These are phyloP conservation scores for Austrolebias charrua DNA, from an alignment of 2,797 vertebrate species.

Conservation along the genomic window DNA sequence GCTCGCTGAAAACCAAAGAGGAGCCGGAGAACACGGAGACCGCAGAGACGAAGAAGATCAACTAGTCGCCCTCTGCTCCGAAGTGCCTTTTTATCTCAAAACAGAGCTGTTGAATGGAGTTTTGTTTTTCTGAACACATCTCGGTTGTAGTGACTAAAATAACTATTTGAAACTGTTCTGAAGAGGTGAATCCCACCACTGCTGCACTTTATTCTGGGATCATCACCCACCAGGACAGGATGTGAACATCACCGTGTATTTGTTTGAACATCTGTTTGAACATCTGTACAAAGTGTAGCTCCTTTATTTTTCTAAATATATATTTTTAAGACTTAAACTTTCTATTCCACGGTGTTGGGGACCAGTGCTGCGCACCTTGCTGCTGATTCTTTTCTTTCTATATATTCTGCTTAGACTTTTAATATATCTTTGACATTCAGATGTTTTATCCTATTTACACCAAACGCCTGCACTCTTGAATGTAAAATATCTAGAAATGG, in stretches of 20 bases:
- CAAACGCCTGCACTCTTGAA: conserved; percentile 50
- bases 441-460: conserved; percentile 73
- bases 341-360: conserved; percentile 57
- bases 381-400: no score
- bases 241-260: conserved; percentile 14
- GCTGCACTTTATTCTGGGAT: conserved; percentile 51
- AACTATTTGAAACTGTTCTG: conserved; percentile 6
- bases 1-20: conserved; percentile 51
- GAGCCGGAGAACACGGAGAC: conserved; percentile 25
- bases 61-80: conserved; percentile 55
- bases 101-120: conserved; percentile 16
- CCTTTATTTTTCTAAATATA: conserved; percentile 45
- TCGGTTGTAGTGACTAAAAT: not conserved
- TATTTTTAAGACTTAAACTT: conserved; percentile 49
- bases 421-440: conserved; percentile 55
- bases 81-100: conserved; percentile 44
- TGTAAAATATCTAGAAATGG: conserved; percentile 42
- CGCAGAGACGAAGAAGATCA: conserved; percentile 61
- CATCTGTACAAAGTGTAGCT: conserved; percentile 49
- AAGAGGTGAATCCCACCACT: conserved; percentile 23
- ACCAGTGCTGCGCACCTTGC: conserved; percentile 56
- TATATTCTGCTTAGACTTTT: conserved; percentile 48
- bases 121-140: not conserved
- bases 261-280: no score
- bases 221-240: conserved; percentile 49